These are phyloP conservation scores for Typhlichthys subterraneus DNA, from an alignment of 2,797 vertebrate species.

Conservation along the genomic window DNA sequence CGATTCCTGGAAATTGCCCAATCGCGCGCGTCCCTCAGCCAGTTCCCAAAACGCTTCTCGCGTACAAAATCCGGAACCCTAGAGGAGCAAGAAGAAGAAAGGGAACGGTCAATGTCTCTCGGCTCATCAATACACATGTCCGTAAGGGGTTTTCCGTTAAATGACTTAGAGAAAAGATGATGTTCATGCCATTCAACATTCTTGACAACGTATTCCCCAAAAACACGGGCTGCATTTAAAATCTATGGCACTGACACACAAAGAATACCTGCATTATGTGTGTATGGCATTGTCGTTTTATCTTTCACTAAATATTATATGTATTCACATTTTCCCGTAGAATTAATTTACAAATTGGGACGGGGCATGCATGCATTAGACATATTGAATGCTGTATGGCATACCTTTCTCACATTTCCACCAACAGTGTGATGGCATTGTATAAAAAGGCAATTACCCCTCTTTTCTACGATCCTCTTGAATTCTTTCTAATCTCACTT, in stretches of 20 bases:
- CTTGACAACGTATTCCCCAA: too few relatives aligned
- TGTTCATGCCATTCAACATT: too few relatives aligned
- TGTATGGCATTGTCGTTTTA: too few relatives aligned
- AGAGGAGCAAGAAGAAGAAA: conserved; percentile 14
- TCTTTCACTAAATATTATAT: too few relatives aligned
- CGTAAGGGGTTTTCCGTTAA: too few relatives aligned
- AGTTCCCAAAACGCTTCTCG: conserved; percentile 97
- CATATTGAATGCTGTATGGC: background rate
- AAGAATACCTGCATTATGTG: too few relatives aligned
- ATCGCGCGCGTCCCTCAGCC: conserved; percentile 92
- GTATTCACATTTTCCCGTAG: too few relatives aligned
- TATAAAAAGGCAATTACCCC: conserved; percentile 66
- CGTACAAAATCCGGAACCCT: conserved; percentile 97
- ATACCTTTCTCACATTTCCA: conserved; percentile 30
- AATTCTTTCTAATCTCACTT: conserved; percentile 3
- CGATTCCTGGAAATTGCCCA: conserved; percentile 97
- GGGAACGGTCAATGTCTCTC: background rate
- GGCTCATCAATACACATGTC: background rate
- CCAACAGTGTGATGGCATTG: conserved; percentile 40
- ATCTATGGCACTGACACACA: too few relatives aligned
- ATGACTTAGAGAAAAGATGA: too few relatives aligned
- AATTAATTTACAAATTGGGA: background rate
- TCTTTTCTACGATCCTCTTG: conserved; percentile 26
- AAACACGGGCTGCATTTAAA: too few relatives aligned
- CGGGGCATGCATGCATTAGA: background rate